A percentile compares a stretch with the other conserved stretches of the same genome.
Evolutionary conservation across 2,797 vertebrate species (phyloP).

Genomic region (Myripristis jacobus): DNA sequence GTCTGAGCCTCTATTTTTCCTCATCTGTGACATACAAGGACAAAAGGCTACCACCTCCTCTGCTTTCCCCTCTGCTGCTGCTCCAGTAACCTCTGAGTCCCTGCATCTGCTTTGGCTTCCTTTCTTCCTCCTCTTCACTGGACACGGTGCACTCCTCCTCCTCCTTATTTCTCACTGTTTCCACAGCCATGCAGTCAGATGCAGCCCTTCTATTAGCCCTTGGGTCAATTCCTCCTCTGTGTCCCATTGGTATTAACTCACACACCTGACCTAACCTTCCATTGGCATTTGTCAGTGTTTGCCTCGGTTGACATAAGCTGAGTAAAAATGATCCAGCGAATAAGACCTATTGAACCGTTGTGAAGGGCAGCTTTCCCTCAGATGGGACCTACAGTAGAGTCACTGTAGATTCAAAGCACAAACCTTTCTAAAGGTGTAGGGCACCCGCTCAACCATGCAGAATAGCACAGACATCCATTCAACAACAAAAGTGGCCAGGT

Average conservation of each 20-base stretch:
- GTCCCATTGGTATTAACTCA: conserved; percentile 69
- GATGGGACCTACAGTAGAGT: conserved; percentile 24
- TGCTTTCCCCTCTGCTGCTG: conserved; percentile 61
- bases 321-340: conserved; percentile 71
- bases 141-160: conserved; percentile 41
- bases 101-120: conserved; percentile 69
- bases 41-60: conserved; percentile 72
- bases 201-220: conserved; percentile 61
- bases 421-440: conserved; percentile 1
- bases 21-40: conserved; percentile 79
- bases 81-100: conserved; percentile 70
- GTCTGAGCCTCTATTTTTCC: conserved; percentile 42
- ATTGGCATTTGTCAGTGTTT: conserved; percentile 75
- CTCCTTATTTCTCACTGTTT: conserved; percentile 35
- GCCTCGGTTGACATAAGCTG: conserved; percentile 66
- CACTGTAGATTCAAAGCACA: conserved; percentile 28
- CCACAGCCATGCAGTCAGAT: conserved; percentile 58
- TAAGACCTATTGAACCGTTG: conserved; percentile 61
- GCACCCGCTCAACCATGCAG: conserved; percentile 28
- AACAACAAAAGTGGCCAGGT: conserved; percentile 18
- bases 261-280: conserved; percentile 75
- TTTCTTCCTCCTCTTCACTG: conserved; percentile 38
- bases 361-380: conserved; percentile 65
- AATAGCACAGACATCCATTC: conserved; percentile 31
- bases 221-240: conserved; percentile 68